Evolutionary conservation across 2,888 invertebrate genomes (phyloP).

Genomic region (Mimachlamys varia): DNA sequence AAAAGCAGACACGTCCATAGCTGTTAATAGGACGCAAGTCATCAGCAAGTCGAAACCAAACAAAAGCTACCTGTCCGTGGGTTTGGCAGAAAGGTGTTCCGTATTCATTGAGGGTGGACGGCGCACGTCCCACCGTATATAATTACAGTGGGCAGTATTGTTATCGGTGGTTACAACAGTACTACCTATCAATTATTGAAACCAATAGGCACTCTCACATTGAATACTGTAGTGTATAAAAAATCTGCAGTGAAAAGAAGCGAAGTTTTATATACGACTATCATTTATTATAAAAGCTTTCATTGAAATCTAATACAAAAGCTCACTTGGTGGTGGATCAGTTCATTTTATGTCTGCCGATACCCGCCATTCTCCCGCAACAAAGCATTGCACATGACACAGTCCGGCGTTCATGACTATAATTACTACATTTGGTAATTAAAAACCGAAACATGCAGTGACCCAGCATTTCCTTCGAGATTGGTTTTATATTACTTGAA

Average conservation of each 20-base stretch:
- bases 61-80: too few species aligned
- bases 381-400: neutral
- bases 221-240: neutral
- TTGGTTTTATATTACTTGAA: conserved; percentile 27
- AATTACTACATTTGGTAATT: neutral
- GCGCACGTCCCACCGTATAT: neutral
- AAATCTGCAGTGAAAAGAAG: neutral
- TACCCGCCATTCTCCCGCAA: neutral
- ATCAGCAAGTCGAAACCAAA: too few species aligned
- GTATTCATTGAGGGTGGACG: neutral
- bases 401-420: neutral
- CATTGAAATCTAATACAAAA: neutral
- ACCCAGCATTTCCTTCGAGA: neutral
- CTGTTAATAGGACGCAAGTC: too few species aligned
- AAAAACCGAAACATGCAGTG: neutral
- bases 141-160: neutral
- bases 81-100: neutral
- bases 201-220: neutral
- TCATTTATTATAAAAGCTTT: neutral
- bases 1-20: too few species aligned
- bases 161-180: too few species aligned
- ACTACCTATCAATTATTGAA: neutral
- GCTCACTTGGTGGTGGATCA: neutral
- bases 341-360: neutral
- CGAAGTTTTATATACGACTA: neutral